These are phyloP conservation scores for Cepphus grylle DNA, from an alignment of 2,113 vertebrate genomes.

Conservation along the genomic window DNA sequence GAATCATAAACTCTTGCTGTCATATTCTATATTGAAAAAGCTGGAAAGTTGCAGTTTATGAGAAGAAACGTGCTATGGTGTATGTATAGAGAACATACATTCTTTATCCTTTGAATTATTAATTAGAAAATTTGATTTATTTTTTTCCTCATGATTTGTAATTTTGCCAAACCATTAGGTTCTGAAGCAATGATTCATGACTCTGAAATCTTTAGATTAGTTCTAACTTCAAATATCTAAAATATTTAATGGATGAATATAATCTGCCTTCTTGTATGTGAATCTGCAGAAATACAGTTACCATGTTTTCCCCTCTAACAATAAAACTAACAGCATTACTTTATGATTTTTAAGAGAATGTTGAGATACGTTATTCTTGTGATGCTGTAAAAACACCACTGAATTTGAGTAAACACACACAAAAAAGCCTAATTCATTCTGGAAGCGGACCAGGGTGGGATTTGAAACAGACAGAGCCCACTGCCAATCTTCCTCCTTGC, in stretches of 20 bases:
- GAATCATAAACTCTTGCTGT: not conserved
- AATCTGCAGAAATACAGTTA: not conserved
- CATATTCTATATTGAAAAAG: not conserved
- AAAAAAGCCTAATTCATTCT: not conserved
- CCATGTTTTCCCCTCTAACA: not conserved
- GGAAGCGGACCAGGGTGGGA: not conserved
- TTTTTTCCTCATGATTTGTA: not conserved
- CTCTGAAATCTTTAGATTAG: not conserved
- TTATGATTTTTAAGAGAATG: not conserved
- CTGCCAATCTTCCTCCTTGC: accelerated
- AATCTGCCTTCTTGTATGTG: not conserved
- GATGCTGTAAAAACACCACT: not conserved
- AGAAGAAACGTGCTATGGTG: not conserved
- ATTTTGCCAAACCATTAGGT: not conserved
- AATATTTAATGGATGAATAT: not conserved
- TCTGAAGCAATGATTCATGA: not conserved
- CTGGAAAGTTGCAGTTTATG: not conserved
- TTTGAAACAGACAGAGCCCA: not conserved
- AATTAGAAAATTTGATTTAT: not conserved
- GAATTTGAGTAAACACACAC: not conserved
- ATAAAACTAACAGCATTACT: not conserved
- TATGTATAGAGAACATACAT: not conserved
- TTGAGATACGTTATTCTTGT: not conserved
- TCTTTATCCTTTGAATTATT: not conserved
- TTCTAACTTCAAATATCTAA: not conserved